A percentile compares a stretch with the other conserved stretches of the same genome.
Evolutionary conservation across 64 coral and sea anemone species (phyloP).

Genomic region (Dendrophyllia cribrosa): DNA sequence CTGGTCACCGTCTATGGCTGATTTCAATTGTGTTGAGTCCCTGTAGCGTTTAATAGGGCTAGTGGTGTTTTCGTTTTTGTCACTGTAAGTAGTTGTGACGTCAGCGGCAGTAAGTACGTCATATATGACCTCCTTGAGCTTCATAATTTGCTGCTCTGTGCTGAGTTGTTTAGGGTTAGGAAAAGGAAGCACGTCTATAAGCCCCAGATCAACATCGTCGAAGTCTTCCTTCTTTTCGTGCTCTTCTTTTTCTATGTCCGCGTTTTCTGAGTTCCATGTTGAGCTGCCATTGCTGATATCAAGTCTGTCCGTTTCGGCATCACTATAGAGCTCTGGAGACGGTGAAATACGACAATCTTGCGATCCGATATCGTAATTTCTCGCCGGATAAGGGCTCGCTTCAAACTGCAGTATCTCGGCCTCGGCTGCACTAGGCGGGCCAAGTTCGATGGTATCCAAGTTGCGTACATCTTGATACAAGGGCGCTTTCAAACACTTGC

Average conservation of each 20-base stretch:
- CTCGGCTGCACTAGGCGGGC: conserved; percentile 61
- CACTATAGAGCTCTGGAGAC: conserved; percentile 33
- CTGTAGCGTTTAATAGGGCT: not conserved
- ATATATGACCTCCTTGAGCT: conserved; percentile 80
- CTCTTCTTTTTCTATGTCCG: conserved; percentile 31
- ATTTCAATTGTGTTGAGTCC: not conserved
- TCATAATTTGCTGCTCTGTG: conserved; percentile 62
- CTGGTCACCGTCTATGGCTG: not conserved
- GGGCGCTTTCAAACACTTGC: conserved; percentile 76
- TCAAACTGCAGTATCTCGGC: conserved; percentile 79
- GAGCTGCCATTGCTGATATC: conserved; percentile 82
- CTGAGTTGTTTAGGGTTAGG: conserved; percentile 39
- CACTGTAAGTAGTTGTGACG: conserved; percentile 27
- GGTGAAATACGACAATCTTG: conserved; percentile 2
- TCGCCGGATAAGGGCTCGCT: conserved; percentile 76
- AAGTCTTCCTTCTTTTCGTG: conserved; percentile 54
- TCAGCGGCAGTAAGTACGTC: conserved; percentile 75
- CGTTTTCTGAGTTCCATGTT: conserved; percentile 65
- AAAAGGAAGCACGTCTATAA: conserved; percentile 40
- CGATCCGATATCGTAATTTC: conserved; percentile 57
- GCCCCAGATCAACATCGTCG: conserved; percentile 59
- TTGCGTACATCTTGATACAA: conserved; percentile 72
- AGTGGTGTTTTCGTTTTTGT: conserved; percentile 26
- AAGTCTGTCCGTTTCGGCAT: conserved; percentile 80
- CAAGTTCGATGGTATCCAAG: conserved; percentile 79